Evolutionary conservation across 1,140 invertebrate species (phyloP), one percentile per base, ranked within the genome.

Genomic region (Drepana arcuata): DNA sequence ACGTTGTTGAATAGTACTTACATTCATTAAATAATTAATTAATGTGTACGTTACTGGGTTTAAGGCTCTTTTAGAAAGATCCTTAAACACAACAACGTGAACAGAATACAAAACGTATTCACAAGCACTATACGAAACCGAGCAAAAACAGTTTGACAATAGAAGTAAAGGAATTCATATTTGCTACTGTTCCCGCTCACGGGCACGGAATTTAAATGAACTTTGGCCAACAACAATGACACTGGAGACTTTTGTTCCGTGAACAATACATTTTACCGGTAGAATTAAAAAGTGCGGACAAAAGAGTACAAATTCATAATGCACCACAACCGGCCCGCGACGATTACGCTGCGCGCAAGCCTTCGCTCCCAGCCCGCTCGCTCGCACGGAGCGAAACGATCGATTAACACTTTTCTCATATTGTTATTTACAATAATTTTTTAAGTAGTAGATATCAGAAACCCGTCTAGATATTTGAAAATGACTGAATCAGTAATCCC

Each of bases 301-400:
- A 78, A 69, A 63, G 71, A 58, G 64, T 63, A 75, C 71, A 79
- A 79, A 79, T 73, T 79, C 74, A 79, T 73, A 73, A 72, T 75
- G 73, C 66, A 61, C 55, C 58, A 49, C 52, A 59, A 48, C 50
- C 48, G 48, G 52, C 45, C 48, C 46, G 53, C 42, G 47, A 49
- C 56, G 49, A 63, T 70, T 66, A 63, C 53, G 50, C 41, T n/a
- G n/a, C 41, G 49, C 38, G 6, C n/a, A 10, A 21, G 4, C 9
- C 9, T 21, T 4, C 4, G 18, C 18, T 21, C 18, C 4, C 18
- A 21, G 9, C 18, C 18, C 18, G 18, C 18, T 21, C 18, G 9
- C 18, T 5, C 18, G 18, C 18, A n/a, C n/a, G n/a, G n/a, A n/a
- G n/a, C n/a, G n/a, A n/a, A n/a, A n/a, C n/a, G n/a, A n/a, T n/a